These are phyloP conservation scores for Phrynocephalus versicolor DNA, from an alignment of 2,113 vertebrate genomes.

Conservation along the genomic window DNA sequence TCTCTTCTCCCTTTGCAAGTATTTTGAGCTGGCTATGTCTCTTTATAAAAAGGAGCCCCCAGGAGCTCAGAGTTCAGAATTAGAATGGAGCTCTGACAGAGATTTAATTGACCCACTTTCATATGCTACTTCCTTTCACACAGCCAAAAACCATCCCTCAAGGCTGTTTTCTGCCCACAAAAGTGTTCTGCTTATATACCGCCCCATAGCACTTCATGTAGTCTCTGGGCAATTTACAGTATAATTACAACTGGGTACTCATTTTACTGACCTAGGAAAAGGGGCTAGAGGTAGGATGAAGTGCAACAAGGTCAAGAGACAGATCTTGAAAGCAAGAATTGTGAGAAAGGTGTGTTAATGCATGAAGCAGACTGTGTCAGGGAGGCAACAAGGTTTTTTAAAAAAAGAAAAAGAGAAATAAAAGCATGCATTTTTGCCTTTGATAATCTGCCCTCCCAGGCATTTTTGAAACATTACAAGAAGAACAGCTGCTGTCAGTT, in stretches of 20 bases:
- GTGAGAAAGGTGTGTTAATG: neutral
- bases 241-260: no score
- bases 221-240: no score
- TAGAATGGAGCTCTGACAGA: neutral
- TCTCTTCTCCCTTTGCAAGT: neutral
- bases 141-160: neutral
- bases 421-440: neutral
- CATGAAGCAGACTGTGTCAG: neutral
- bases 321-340: neutral
- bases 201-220: no score
- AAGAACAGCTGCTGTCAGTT: slow-evolving; percentile 35
- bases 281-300: neutral
- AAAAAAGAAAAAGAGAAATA: neutral
- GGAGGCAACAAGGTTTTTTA: neutral
- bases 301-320: neutral
- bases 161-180: neutral
- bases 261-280: no score
- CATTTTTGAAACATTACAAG: slow-evolving; percentile 1
- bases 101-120: neutral
- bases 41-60: neutral
- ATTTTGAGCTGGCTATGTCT: no score
- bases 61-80: neutral
- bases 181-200: no score
- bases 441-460: neutral
- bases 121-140: neutral